phyloP scores from a whole-genome alignment of 2,797 vertebrate genomes.

The Salmo trutta region DNA sequence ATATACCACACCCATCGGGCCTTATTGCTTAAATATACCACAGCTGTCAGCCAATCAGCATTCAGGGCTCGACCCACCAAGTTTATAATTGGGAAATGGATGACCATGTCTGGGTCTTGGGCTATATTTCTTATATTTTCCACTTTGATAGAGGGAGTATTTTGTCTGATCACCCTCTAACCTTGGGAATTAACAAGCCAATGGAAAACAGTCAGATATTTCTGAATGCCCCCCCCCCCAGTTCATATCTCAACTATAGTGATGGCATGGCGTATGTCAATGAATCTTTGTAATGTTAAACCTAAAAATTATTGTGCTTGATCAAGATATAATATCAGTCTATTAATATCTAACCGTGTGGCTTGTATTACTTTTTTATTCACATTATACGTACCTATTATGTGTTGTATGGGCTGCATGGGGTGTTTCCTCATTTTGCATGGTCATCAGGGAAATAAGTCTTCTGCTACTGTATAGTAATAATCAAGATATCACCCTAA shows the following conservation, averaged over 20 bases:
- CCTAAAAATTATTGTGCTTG: background rate
- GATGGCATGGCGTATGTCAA: background rate
- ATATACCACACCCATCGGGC: no score
- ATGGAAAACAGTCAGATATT: background rate
- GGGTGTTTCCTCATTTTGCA: slow-evolving; percentile 60
- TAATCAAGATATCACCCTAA: slow-evolving; percentile 54
- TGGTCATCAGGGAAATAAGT: slow-evolving; percentile 73
- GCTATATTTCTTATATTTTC: slow-evolving; percentile 15
- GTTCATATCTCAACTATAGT: background rate
- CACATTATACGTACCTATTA: background rate
- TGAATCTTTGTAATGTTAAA: background rate
- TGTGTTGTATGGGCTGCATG: slow-evolving; percentile 44
- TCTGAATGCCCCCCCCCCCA: background rate
- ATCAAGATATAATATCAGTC: background rate
- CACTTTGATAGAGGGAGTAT: slow-evolving; percentile 1
- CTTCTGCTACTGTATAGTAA: slow-evolving; percentile 53
- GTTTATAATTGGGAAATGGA: slow-evolving; percentile 9
- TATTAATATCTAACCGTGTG: slow-evolving; percentile 12
- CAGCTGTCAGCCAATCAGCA: no score
- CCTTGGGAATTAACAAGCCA: background rate
- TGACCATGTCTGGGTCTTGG: background rate
- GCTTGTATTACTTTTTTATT: slow-evolving; percentile 34
- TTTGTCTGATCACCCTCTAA: slow-evolving; percentile 4
- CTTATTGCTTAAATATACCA: no score
- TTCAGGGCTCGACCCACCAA: background rate